phyloP scores from a whole-genome alignment of 2,113 vertebrate species.

The Lepisosteus osseus region DNA sequence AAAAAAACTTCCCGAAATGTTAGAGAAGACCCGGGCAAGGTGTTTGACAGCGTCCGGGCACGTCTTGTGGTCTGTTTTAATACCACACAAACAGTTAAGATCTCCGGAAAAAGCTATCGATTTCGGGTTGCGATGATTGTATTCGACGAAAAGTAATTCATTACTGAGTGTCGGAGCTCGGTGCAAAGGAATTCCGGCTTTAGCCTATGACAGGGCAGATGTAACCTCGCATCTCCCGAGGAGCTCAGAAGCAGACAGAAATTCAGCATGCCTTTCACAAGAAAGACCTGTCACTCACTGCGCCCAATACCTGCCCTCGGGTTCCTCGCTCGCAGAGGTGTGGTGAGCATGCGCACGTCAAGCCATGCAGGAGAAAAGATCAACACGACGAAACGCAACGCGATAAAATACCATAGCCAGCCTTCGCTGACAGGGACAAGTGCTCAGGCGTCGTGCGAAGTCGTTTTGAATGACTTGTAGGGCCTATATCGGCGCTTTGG shows the following conservation, averaged over 20 bases:
- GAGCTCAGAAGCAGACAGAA: conserved; percentile 30
- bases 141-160: not conserved
- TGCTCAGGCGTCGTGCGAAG: too few relatives aligned
- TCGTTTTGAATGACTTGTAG: too few relatives aligned
- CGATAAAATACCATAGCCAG: too few relatives aligned
- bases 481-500: too few relatives aligned
- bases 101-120: too few relatives aligned
- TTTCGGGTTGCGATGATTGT: not conserved
- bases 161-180: not conserved
- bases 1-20: conserved; percentile 4
- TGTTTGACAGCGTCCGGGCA: too few relatives aligned
- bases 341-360: conserved; percentile 65
- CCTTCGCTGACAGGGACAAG: too few relatives aligned
- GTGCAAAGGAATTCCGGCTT: conserved; percentile 4
- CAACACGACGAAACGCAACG: too few relatives aligned
- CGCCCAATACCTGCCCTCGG: conserved; percentile 54
- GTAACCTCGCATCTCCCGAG: conserved; percentile 13
- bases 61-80: too few relatives aligned
- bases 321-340: conserved; percentile 54
- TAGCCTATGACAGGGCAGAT: conserved; percentile 16
- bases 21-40: too few relatives aligned
- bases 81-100: too few relatives aligned
- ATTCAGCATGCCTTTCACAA: conserved; percentile 40
- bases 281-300: conserved; percentile 38
- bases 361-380: not conserved